A percentile compares a stretch with the other conserved stretches of the same genome.
Conservation (phyloP, 2,797 vertebrate species). For the Masticophis lateralis region DNA sequence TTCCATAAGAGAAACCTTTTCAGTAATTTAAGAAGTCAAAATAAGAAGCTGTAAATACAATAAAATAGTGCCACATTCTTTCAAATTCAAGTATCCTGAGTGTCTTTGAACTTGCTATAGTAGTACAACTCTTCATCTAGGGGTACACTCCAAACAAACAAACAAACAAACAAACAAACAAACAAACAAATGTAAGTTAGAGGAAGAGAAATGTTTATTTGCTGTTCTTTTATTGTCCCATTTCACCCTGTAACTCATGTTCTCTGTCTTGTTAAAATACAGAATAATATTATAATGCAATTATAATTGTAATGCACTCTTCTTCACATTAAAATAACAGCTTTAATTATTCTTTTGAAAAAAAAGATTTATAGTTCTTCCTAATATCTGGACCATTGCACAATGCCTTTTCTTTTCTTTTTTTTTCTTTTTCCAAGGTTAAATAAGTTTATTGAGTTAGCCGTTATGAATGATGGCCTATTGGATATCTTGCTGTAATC, state of each 20-base stretch:
- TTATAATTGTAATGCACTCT: neutral
- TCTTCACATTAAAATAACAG: neutral
- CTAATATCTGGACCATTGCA: neutral
- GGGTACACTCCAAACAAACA: neutral
- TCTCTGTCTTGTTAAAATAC: neutral
- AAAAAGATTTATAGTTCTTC: rapidly evolving
- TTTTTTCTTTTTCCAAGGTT: too few species aligned
- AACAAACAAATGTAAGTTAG: too few species aligned
- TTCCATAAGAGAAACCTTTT: neutral
- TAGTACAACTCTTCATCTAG: neutral
- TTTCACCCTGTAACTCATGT: neutral
- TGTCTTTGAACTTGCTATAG: neutral
- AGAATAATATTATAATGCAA: neutral
- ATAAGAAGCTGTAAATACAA: neutral
- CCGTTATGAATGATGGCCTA: too few species aligned
- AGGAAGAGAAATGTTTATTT: neutral
- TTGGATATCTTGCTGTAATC: too few species aligned
- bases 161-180: too few species aligned
- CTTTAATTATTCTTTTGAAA: neutral
- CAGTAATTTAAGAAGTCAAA: neutral
- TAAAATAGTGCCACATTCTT: neutral
- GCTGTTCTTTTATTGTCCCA: neutral
- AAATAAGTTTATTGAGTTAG: too few species aligned
- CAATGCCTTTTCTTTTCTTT: neutral
- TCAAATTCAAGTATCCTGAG: neutral